Evolutionary conservation across 2,113 vertebrate species (phyloP).

Genomic region (Daubentonia madagascariensis): DNA sequence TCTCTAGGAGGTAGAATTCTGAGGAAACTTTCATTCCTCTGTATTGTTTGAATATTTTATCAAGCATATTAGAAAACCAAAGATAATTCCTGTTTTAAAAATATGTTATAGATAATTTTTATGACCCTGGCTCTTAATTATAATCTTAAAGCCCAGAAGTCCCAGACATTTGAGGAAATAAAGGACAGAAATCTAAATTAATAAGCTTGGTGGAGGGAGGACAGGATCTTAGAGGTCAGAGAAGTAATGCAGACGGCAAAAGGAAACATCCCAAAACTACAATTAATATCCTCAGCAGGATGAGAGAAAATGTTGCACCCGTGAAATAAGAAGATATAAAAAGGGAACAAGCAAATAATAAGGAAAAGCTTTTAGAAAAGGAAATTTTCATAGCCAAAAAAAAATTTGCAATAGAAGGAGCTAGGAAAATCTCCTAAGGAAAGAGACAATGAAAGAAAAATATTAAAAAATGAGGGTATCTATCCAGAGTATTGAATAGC

Average conservation of each 20-base stretch:
- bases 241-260: background rate
- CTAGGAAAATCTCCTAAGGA: background rate
- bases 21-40: background rate
- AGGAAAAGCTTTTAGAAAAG: background rate
- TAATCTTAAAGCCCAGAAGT: background rate
- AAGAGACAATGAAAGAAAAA: background rate
- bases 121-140: background rate
- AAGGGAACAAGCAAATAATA: background rate
- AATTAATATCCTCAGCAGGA: background rate
- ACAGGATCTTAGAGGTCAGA: background rate
- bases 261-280: background rate
- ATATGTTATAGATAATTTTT: background rate
- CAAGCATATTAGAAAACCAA: background rate
- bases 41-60: background rate
- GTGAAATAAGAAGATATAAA: background rate
- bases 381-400: background rate
- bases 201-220: background rate
- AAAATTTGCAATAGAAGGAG: background rate
- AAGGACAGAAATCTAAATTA: background rate
- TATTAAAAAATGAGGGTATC: background rate
- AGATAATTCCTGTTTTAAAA: background rate
- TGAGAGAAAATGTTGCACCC: background rate
- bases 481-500: background rate
- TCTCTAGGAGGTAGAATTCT: background rate
- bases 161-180: background rate